Evolutionary conservation across 2,113 vertebrate genomes (phyloP).

Genomic region (Taxidea taxus): DNA sequence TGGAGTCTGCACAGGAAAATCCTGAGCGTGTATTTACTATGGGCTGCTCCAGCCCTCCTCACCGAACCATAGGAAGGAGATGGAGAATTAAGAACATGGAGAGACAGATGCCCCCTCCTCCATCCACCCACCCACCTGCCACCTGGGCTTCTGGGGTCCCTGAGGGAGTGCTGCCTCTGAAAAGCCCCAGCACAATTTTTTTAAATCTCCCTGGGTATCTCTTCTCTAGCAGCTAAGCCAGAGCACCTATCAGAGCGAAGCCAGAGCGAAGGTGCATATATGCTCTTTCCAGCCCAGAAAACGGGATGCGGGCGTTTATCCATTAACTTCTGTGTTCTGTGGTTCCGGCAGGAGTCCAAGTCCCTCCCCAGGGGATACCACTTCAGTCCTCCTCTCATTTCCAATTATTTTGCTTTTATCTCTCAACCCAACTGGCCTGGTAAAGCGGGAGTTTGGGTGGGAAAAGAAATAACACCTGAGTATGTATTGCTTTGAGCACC

Average conservation of each 20-base stretch:
- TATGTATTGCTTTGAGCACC: background rate
- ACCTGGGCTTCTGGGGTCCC: background rate
- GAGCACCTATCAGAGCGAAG: background rate
- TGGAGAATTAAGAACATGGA: background rate
- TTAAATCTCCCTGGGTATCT: background rate
- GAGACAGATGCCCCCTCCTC: background rate
- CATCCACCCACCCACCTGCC: too few species aligned
- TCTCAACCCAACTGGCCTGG: background rate
- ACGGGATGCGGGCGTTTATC: background rate
- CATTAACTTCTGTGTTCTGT: fast-evolving
- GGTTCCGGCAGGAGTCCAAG: background rate
- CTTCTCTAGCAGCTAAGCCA: background rate
- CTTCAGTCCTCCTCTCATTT: background rate
- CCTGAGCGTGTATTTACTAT: background rate
- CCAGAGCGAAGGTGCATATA: too few species aligned
- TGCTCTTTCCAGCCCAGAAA: background rate
- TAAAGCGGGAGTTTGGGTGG: background rate
- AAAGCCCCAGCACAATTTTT: background rate
- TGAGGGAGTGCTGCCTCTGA: background rate
- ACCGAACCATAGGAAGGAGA: background rate
- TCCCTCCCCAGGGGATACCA: fast-evolving
- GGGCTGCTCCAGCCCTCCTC: background rate
- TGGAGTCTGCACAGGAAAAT: background rate
- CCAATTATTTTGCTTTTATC: background rate
- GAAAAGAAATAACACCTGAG: background rate